Evolutionary conservation across 2,113 vertebrate genomes (phyloP).

Genomic region (Nannospalax galili): DNA sequence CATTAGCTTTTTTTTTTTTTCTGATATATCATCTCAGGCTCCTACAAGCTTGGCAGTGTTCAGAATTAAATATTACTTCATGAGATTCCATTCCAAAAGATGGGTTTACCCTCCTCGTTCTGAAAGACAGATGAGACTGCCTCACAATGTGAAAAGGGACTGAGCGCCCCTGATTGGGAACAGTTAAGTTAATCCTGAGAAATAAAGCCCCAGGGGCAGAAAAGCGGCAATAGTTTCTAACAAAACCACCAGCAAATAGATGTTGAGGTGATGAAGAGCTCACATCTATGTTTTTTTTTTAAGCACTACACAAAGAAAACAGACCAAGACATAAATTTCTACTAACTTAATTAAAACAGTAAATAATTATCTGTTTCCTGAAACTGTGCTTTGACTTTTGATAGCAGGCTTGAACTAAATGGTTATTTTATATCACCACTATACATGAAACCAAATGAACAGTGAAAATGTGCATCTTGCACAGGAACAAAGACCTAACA

Average conservation of each 20-base stretch:
- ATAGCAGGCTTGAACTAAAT: constrained; percentile 60
- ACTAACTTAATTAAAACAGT: constrained; percentile 66
- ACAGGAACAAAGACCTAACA: constrained; percentile 45
- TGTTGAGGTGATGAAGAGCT: constrained; percentile 72
- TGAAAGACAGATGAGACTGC: not conserved
- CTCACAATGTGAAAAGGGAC: not conserved
- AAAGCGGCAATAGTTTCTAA: constrained; percentile 71
- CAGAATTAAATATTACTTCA: not conserved
- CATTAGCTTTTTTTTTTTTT: not conserved
- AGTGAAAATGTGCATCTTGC: not conserved
- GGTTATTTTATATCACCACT: constrained; percentile 30
- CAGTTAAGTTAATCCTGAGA: constrained; percentile 46
- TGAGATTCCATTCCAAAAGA: not conserved
- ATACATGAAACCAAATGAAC: constrained; percentile 45
- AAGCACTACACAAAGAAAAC: constrained; percentile 39
- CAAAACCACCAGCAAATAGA: constrained; percentile 64
- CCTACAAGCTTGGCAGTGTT: not conserved
- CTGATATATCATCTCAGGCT: not conserved
- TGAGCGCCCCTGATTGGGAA: not conserved
- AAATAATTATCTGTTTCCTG: constrained; percentile 63
- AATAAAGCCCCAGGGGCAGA: constrained; percentile 60
- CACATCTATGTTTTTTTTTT: not conserved
- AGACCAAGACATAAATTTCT: constrained; percentile 9
- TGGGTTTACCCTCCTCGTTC: not conserved
- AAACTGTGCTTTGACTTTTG: constrained; percentile 58